Conservation (phyloP, 2,113 vertebrate species). For the Apeltes quadracus region DNA sequence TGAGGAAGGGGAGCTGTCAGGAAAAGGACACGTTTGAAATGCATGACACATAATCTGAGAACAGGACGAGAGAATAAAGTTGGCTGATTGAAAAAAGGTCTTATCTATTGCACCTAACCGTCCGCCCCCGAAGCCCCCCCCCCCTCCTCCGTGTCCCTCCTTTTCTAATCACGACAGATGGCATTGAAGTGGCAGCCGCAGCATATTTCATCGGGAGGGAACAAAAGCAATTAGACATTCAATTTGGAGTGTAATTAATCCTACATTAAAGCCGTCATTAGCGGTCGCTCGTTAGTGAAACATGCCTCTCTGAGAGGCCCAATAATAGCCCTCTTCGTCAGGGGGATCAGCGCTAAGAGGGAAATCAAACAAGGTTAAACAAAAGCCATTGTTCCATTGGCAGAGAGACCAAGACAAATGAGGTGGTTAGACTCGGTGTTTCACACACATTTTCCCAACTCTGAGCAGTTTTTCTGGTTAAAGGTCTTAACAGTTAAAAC, state of each 20-base stretch:
- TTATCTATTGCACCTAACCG: slow-evolving; percentile 62
- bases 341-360: slow-evolving; percentile 77
- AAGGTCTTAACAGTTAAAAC: slow-evolving; percentile 73
- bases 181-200: slow-evolving; percentile 77
- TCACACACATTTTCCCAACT: slow-evolving; percentile 68
- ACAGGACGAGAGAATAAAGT: slow-evolving; percentile 58
- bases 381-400: slow-evolving; percentile 80
- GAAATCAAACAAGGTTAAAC: slow-evolving; percentile 82
- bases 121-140: slow-evolving; percentile 41
- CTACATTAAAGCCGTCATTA: slow-evolving; percentile 84
- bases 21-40: slow-evolving; percentile 34
- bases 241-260: slow-evolving; percentile 85
- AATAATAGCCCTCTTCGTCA: slow-evolving; percentile 77
- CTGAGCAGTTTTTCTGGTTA: slow-evolving; percentile 66
- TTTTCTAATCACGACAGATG: slow-evolving; percentile 81
- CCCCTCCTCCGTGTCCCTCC: slow-evolving; percentile 49
- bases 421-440: slow-evolving; percentile 67
- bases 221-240: slow-evolving; percentile 84
- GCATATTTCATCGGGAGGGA: slow-evolving; percentile 80
- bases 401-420: slow-evolving; percentile 76
- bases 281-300: slow-evolving; percentile 79
- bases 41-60: slow-evolving; percentile 56
- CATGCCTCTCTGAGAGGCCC: slow-evolving; percentile 75
- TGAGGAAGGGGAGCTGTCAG: slow-evolving; percentile 27
- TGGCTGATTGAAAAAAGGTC: slow-evolving; percentile 41